A percentile compares a stretch with the other conserved stretches of the same genome.
Evolutionary conservation across 2,888 invertebrate genomes (phyloP).

Genomic region (Ashinkailepas kermadecensis): DNA sequence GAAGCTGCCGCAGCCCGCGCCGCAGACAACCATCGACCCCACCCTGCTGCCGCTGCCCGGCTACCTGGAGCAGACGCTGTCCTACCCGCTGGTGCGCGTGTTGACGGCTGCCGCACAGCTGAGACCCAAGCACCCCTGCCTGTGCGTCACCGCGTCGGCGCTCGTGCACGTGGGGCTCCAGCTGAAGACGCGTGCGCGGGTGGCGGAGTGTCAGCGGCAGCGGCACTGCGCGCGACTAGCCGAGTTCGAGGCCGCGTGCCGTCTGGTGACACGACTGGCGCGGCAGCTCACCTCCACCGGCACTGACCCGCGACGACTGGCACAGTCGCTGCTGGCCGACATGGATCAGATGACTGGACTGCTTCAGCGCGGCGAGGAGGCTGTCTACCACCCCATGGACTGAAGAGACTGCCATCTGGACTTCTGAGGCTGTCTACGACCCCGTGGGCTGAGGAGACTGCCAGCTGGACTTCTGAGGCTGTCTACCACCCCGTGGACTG

Average conservation of each 20-base stretch:
- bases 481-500: too few species aligned
- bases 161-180: conserved; percentile 1
- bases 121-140: neutral
- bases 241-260: neutral
- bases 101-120: neutral
- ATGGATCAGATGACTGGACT: neutral
- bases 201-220: neutral
- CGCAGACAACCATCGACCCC: neutral
- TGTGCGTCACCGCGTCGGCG: neutral
- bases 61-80: conserved; percentile 17
- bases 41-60: neutral
- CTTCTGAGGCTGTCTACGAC: too few species aligned
- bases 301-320: neutral
- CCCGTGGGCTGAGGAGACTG: too few species aligned
- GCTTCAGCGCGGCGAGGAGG: neutral
- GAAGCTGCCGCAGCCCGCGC: neutral
- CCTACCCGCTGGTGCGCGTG: neutral
- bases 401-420: too few species aligned
- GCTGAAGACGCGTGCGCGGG: neutral
- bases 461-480: too few species aligned
- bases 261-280: neutral
- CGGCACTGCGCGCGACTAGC: neutral
- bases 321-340: neutral
- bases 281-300: too few species aligned
- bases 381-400: too few species aligned